These are phyloP conservation scores for Hydrochoerus hydrochaeris DNA, from an alignment of 2,113 vertebrate genomes.

Conservation along the genomic window DNA sequence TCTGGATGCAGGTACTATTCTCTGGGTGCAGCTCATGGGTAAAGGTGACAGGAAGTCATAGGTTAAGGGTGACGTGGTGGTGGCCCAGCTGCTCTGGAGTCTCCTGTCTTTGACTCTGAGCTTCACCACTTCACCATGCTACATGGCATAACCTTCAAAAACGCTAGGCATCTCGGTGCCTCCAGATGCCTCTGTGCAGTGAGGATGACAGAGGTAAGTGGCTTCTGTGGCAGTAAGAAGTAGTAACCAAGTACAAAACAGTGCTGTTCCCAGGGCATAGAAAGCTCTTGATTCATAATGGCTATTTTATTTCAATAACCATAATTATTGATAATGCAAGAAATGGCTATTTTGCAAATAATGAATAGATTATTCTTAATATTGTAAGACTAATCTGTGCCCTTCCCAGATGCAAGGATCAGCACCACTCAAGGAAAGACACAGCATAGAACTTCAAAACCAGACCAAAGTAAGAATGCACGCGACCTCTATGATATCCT, in stretches of 20 bases:
- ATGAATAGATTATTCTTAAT: background rate
- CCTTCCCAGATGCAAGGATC: no score
- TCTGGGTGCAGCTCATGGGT: background rate
- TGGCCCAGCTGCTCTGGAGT: fast-evolving
- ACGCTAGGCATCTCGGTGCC: background rate
- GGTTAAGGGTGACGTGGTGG: no score
- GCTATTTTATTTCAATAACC: background rate
- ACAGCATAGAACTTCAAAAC: background rate
- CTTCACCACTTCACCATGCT: no score
- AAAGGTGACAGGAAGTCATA: background rate
- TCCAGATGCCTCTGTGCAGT: background rate
- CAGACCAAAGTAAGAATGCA: background rate
- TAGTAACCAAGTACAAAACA: background rate
- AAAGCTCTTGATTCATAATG: background rate
- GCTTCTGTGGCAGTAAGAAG: no score
- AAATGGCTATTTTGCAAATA: no score
- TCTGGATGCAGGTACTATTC: fast-evolving
- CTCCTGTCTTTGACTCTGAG: no score
- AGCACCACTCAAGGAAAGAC: background rate
- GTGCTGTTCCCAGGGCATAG: fast-evolving
- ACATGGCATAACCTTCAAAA: no score
- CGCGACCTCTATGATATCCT: background rate
- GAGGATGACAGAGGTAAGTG: background rate
- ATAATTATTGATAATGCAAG: background rate
- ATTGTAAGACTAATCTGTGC: background rate